Evolutionary conservation across 2,888 invertebrate genomes (phyloP).

Genomic region (Girardia tigrina): DNA sequence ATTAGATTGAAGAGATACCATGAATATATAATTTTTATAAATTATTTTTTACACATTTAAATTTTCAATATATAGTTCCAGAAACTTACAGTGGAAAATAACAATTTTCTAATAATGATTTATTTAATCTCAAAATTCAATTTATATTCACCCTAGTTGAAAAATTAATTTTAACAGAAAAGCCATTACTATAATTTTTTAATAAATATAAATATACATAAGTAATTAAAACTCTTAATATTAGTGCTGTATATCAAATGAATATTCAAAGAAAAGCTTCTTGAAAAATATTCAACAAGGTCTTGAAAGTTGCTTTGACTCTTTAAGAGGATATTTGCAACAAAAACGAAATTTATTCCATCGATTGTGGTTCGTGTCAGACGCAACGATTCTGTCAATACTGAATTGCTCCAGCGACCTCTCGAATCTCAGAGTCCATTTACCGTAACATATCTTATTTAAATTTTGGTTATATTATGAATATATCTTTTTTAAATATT

Average conservation of each 20-base stretch:
- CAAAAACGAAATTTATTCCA: neutral
- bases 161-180: too few species aligned
- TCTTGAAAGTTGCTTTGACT: constrained; percentile 1
- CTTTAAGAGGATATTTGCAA: neutral
- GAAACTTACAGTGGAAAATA: too few species aligned
- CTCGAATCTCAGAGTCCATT: neutral
- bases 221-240: too few species aligned
- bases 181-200: too few species aligned
- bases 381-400: neutral
- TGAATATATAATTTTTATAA: too few species aligned
- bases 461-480: neutral
- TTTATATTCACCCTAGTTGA: too few species aligned
- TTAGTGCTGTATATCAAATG: constrained; percentile 5
- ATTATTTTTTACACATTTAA: too few species aligned
- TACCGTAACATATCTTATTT: neutral
- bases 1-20: too few species aligned
- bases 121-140: too few species aligned
- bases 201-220: too few species aligned
- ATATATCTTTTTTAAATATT: neutral
- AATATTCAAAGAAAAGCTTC: constrained; percentile 1
- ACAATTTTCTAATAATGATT: too few species aligned
- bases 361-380: neutral
- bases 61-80: too few species aligned
- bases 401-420: neutral
- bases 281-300: constrained; percentile 13